These are phyloP conservation scores for Megalops cyprinoides DNA, from an alignment of 2,797 vertebrate species.

Conservation along the genomic window DNA sequence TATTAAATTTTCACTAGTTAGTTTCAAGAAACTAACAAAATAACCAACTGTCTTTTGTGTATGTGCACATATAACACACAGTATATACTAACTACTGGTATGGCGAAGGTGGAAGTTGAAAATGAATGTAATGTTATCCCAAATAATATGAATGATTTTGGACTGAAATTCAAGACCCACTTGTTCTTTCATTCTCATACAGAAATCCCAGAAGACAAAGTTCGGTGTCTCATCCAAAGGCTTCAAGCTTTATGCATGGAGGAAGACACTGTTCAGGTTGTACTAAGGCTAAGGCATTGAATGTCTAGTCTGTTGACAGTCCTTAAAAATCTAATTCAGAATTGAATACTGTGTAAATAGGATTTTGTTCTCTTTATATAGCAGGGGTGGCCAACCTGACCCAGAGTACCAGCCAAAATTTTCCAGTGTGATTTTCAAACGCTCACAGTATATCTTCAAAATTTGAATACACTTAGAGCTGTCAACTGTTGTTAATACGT, in stretches of 20 bases:
- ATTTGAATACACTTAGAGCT: too few species aligned
- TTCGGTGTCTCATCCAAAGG: constrained; percentile 27
- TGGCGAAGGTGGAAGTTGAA: background rate
- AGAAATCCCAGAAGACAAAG: constrained; percentile 43
- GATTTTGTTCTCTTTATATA: too few species aligned
- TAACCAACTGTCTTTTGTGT: background rate
- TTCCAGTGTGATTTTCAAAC: too few species aligned
- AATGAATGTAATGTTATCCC: too few species aligned
- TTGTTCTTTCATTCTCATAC: constrained; percentile 3
- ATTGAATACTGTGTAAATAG: too few species aligned
- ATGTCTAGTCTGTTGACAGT: background rate
- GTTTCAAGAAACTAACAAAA: background rate
- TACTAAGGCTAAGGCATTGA: background rate
- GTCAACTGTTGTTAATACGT: too few species aligned
- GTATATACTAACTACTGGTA: background rate
- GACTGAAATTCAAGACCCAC: too few species aligned
- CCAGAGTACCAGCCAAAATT: too few species aligned
- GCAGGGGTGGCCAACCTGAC: too few species aligned
- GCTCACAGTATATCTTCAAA: too few species aligned
- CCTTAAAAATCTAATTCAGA: background rate
- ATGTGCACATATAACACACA: background rate
- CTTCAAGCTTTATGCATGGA: constrained; percentile 26
- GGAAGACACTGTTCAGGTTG: constrained; percentile 20
- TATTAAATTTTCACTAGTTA: too few species aligned
- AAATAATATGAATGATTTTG: background rate